Evolutionary conservation across 2,113 vertebrate species (phyloP), one percentile per base, ranked within the genome.

Genomic region (Opisthocomus hoazin): DNA sequence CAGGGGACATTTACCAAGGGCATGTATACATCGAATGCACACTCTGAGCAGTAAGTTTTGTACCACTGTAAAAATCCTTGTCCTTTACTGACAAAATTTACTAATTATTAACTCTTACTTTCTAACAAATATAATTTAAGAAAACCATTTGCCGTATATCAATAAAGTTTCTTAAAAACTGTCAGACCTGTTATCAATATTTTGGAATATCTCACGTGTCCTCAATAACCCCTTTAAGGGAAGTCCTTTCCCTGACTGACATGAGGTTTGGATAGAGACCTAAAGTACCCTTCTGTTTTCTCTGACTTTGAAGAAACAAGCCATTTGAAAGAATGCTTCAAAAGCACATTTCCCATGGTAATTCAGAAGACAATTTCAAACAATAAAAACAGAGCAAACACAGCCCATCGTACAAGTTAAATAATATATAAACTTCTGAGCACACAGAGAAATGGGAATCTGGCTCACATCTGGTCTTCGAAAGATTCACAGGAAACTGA

Each of bases 391-490:
- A 87, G 73, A 93, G 48, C 57, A 93, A 97, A 93, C 64, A 93
- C 6, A 92, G 78, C 37, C 87, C 45, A 83, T 69, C 94, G 84
- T 87, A 86, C 78, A 91, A 95, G 90, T 91, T 95, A 96, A 97
- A 97, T 96, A 96, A 96, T 96, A 96, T 54, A 97, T 96, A 90
- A 96, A 96, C 78, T 87, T 94, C 48, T 88, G 87, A 96, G 91
- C 85, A 96, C 70, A 90, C 6, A 85, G 66, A 95, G 74, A 89
- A 97, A 94, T 87, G 66, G 87, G 91, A 96, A 95, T 73, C 65
- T 48, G 54, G 45, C 77, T 96, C 58, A 56, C 91, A 92, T 87
- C 61, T 91, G 63, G 54, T 66, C 84, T 95, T 91, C 0, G 8
- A 87, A 93, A 94, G 86, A 87, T 83, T 87, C 78, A 85, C 43